Evolutionary conservation across 2,113 vertebrate species (phyloP).

Genomic region (Cromileptes altivelis): DNA sequence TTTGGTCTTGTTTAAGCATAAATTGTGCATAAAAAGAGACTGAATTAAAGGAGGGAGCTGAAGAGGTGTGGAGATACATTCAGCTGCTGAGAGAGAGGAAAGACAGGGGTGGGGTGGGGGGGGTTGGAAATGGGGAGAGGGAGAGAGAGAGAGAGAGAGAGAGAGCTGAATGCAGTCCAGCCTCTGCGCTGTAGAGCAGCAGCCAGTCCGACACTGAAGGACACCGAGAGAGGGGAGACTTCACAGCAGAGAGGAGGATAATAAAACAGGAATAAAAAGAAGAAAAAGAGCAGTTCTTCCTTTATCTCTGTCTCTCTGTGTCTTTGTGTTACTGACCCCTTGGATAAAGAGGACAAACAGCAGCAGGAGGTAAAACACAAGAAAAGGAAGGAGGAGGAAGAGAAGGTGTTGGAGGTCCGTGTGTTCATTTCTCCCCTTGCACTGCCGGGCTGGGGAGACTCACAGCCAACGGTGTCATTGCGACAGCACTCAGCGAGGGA

Average conservation of each 20-base stretch:
- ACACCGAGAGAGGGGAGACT: constrained; percentile 33
- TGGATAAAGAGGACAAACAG: constrained; percentile 46
- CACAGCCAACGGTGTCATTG: constrained; percentile 53
- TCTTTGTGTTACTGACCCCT: not conserved
- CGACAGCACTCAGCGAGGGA: constrained; percentile 43
- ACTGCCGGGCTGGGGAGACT: constrained; percentile 39
- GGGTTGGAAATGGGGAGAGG: constrained; percentile 1
- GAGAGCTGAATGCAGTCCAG: constrained; percentile 59
- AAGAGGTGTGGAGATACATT: constrained; percentile 34
- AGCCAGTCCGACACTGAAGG: constrained; percentile 67
- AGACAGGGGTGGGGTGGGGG: not conserved
- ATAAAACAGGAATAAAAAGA: not conserved
- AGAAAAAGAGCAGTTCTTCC: not conserved
- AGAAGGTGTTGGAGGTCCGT: constrained; percentile 38
- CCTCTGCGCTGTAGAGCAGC: constrained; percentile 57
- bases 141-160: constrained; percentile 24
- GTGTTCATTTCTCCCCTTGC: constrained; percentile 31
- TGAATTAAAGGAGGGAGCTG: constrained; percentile 14
- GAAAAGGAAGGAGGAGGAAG: not conserved
- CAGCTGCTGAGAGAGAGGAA: constrained; percentile 19
- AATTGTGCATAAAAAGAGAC: not conserved
- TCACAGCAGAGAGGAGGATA: constrained; percentile 8
- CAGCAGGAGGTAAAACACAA: not conserved
- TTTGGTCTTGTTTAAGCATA: not conserved
- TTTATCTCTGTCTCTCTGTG: not conserved